Percentiles rank a stretch among this genome's conserved stretches.
phyloP scores from a whole-genome alignment of 2,888 invertebrate species.

The Petrolisthes cinctipes region DNA sequence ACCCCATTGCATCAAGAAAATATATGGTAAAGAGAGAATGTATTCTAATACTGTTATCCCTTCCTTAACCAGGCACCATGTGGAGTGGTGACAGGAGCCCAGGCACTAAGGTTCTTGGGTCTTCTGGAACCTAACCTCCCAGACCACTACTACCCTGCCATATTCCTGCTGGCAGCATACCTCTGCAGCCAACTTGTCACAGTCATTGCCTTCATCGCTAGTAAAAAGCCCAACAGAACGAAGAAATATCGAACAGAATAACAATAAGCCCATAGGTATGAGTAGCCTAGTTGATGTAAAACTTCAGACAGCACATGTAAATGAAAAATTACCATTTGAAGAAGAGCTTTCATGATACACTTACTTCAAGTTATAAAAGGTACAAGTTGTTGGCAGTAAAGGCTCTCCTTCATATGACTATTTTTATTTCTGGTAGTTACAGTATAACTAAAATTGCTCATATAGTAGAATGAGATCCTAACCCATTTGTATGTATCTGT shows the following conservation, averaged over 20 bases:
- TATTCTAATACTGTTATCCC: no score
- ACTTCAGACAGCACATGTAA: conserved; percentile 15
- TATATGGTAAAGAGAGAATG: no score
- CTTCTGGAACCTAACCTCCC: conserved; percentile 49
- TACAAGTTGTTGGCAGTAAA: no score
- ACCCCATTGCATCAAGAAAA: no score
- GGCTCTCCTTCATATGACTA: no score
- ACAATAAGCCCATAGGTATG: conserved; percentile 8
- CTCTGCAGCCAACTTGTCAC: conserved; percentile 49
- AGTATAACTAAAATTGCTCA: no score
- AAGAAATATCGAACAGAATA: conserved; percentile 59
- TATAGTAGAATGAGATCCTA: no score
- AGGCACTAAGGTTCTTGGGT: conserved; percentile 63
- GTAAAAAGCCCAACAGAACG: conserved; percentile 51
- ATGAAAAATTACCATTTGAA: conserved; percentile 12
- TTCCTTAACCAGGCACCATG: conserved; percentile 59
- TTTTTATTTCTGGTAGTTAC: no score
- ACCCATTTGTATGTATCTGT: no score
- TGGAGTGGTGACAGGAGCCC: conserved; percentile 59
- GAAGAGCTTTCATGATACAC: neutral
- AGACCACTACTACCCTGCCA: conserved; percentile 53
- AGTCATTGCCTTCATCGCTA: conserved; percentile 54
- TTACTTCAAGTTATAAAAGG: neutral
- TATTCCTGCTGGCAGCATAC: conserved; percentile 58
- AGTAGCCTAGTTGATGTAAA: neutral